Evolutionary conservation across 2,888 invertebrate species (phyloP).

Genomic region (Tinea pellionella): DNA sequence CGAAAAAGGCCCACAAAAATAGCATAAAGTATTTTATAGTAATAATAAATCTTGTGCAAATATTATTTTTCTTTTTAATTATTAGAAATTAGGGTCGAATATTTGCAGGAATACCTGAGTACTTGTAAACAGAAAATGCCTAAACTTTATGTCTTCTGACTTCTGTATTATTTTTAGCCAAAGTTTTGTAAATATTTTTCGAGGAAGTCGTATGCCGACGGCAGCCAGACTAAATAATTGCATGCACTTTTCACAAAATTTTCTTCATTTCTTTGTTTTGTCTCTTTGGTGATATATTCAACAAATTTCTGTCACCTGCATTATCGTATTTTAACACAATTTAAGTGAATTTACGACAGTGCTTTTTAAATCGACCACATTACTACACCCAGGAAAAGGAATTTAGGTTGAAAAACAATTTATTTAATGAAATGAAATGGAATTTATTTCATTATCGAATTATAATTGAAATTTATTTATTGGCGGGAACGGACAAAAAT

Average conservation of each 20-base stretch:
- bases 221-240: conserved; percentile 29
- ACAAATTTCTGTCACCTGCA: conserved; percentile 23
- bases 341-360: background rate
- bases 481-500: too few relatives aligned
- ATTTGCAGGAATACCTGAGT: too few relatives aligned
- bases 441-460: too few relatives aligned
- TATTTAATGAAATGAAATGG: background rate
- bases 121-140: too few relatives aligned
- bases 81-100: background rate
- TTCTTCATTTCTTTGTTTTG: conserved; percentile 19
- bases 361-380: background rate
- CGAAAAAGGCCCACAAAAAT: too few relatives aligned
- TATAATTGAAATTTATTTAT: too few relatives aligned
- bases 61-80: too few relatives aligned
- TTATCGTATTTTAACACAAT: conserved; percentile 19
- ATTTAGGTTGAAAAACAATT: background rate
- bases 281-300: conserved; percentile 21
- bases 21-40: too few relatives aligned
- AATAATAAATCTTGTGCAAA: too few relatives aligned
- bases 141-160: too few relatives aligned
- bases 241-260: conserved; percentile 10
- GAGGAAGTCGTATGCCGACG: conserved; percentile 27
- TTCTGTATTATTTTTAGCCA: background rate
- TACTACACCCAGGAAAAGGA: background rate
- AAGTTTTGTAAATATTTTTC: background rate